These are phyloP conservation scores for Notarius lentiginosus DNA, from an alignment of 2,113 vertebrate genomes.

Conservation along the genomic window DNA sequence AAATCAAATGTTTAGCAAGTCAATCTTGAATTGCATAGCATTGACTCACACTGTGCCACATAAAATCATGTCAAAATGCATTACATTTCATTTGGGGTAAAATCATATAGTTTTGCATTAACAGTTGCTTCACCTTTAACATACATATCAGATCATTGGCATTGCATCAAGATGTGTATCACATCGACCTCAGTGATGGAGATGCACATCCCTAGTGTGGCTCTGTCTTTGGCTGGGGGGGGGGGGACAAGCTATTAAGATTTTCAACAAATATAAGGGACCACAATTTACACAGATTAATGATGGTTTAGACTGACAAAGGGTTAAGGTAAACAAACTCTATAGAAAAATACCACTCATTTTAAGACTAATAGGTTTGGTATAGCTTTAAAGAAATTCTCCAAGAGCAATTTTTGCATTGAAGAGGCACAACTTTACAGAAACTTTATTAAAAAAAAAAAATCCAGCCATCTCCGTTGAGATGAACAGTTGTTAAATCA, in stretches of 20 bases:
- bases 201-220: no score
- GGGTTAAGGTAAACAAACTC: conserved; percentile 17
- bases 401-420: conserved; percentile 39
- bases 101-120: no score
- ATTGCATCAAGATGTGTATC: no score
- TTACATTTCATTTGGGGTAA: no score
- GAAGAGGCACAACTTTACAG: conserved; percentile 26
- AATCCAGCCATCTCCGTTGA: conserved; percentile 37
- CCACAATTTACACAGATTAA: conserved; percentile 19
- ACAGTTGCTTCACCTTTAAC: no score
- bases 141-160: no score
- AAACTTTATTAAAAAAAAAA: neutral
- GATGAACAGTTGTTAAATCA: conserved; percentile 36
- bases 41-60: no score
- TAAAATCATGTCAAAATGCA: no score
- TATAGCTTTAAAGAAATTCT: conserved; percentile 27
- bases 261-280: conserved; percentile 8
- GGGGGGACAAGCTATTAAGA: neutral
- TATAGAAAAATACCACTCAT: conserved; percentile 23
- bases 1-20: no score
- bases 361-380: conserved; percentile 31
- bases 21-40: no score
- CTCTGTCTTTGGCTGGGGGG: no score
- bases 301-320: conserved; percentile 24
- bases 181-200: no score